These are phyloP conservation scores for Muscidifurax raptorellus DNA, from an alignment of 1,140 invertebrate genomes.

Conservation along the genomic window DNA sequence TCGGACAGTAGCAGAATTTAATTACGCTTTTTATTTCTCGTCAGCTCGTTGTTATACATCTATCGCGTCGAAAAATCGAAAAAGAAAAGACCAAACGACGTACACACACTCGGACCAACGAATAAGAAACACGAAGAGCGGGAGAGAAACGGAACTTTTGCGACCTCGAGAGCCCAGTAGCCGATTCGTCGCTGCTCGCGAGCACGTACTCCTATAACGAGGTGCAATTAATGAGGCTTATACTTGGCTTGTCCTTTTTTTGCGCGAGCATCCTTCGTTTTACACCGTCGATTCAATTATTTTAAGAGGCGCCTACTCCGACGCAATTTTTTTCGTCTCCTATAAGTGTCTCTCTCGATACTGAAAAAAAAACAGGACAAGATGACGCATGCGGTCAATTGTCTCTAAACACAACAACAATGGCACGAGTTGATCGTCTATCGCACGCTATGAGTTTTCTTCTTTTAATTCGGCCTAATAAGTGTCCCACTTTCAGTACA, in stretches of 20 bases:
- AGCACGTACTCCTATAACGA: conserved; percentile 40
- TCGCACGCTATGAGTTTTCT: no score
- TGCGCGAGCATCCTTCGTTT: not conserved
- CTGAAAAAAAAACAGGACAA: not conserved
- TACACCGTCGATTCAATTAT: conserved; percentile 36
- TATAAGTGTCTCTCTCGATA: not conserved
- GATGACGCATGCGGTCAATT: no score
- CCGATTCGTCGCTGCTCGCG: conserved; percentile 3
- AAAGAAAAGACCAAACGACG: not conserved
- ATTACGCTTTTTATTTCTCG: conserved; percentile 46
- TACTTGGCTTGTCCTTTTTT: conserved; percentile 14
- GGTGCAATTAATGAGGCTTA: conserved; percentile 43
- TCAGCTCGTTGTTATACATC: not conserved
- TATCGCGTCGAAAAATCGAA: conserved; percentile 40
- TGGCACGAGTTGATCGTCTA: no score
- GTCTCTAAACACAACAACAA: no score
- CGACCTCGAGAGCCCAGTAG: conserved; percentile 14
- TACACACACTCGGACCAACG: not conserved
- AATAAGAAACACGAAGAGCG: not conserved
- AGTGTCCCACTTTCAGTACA: no score
- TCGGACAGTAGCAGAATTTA: conserved; percentile 42
- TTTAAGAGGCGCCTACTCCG: conserved; percentile 34
- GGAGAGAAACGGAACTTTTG: conserved; percentile 36
- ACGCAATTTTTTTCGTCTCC: not conserved
- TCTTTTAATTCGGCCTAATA: no score